phyloP scores from a whole-genome alignment of 2,888 invertebrate genomes.

The Stenolophus ochropezus region DNA sequence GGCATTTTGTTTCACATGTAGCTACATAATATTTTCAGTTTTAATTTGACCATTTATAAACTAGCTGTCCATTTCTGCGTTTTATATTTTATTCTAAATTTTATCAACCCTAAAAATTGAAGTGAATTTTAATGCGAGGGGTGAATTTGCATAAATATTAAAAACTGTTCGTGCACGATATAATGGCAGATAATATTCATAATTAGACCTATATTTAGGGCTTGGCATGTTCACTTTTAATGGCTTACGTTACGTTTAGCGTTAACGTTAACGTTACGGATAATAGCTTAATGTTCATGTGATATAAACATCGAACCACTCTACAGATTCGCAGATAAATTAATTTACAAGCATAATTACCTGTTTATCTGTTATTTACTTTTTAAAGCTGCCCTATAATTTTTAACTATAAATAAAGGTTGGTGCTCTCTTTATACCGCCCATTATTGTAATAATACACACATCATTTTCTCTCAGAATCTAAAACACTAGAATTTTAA shows the following conservation, averaged over 20 bases:
- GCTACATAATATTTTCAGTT: neutral
- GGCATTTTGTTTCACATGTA: neutral
- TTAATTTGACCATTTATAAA: neutral
- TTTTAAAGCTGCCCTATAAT: neutral
- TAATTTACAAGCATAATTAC: conserved; percentile 16
- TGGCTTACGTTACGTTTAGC: conserved; percentile 18
- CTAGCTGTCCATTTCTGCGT: neutral
- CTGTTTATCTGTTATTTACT: conserved; percentile 31
- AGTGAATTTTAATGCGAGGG: conserved; percentile 37
- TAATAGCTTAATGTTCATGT: conserved; percentile 37
- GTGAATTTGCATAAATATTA: conserved; percentile 47
- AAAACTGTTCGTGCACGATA: conserved; percentile 47
- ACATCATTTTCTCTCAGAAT: no score
- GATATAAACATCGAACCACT: conserved; percentile 25
- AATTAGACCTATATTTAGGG: conserved; percentile 48
- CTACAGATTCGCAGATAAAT: neutral
- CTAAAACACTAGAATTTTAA: no score
- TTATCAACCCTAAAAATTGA: conserved; percentile 36
- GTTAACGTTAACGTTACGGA: conserved; percentile 18
- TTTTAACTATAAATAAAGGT: neutral
- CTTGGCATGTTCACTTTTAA: conserved; percentile 29
- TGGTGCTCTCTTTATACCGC: neutral
- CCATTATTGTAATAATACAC: neutral
- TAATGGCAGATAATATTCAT: conserved; percentile 46
- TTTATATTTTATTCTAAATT: neutral